Evolutionary conservation across 1,140 invertebrate genomes (phyloP).

Genomic region (Vanessa tameamea): DNA sequence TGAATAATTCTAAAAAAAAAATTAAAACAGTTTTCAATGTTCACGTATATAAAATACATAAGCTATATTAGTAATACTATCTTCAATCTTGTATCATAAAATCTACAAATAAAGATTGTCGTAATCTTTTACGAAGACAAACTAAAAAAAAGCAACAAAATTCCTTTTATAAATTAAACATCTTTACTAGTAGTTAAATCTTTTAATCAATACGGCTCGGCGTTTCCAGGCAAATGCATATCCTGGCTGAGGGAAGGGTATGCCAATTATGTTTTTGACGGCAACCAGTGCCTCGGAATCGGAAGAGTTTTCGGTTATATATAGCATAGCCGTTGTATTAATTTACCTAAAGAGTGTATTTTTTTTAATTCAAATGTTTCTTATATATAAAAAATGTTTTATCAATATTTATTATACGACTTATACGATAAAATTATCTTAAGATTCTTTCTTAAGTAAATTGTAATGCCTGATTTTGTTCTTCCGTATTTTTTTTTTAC

Average conservation of each 20-base stretch:
- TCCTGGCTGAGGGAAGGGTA: slow-evolving; percentile 42
- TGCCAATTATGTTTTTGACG: slow-evolving; percentile 68
- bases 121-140: too few relatives aligned
- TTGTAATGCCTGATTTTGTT: too few relatives aligned
- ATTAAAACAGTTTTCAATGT: too few relatives aligned
- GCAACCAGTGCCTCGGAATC: slow-evolving; percentile 46
- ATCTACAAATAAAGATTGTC: too few relatives aligned
- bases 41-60: too few relatives aligned
- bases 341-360: slow-evolving; percentile 18
- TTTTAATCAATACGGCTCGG: slow-evolving; percentile 12
- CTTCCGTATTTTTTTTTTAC: too few relatives aligned
- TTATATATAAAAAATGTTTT: neutral
- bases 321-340: slow-evolving; percentile 10
- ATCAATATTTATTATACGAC: too few relatives aligned
- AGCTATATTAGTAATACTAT: too few relatives aligned
- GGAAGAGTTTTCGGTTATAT: slow-evolving; percentile 45
- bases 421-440: too few relatives aligned
- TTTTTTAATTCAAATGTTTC: neutral
- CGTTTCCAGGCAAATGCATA: slow-evolving; percentile 32
- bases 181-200: neutral
- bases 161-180: neutral
- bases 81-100: too few relatives aligned
- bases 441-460: too few relatives aligned
- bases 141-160: neutral
- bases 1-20: too few relatives aligned